A percentile compares a stretch with the other conserved stretches of the same genome.
These are phyloP conservation scores for Malacoctenus gilli DNA, from an alignment of 2,797 vertebrate genomes.

Conservation along the genomic window DNA sequence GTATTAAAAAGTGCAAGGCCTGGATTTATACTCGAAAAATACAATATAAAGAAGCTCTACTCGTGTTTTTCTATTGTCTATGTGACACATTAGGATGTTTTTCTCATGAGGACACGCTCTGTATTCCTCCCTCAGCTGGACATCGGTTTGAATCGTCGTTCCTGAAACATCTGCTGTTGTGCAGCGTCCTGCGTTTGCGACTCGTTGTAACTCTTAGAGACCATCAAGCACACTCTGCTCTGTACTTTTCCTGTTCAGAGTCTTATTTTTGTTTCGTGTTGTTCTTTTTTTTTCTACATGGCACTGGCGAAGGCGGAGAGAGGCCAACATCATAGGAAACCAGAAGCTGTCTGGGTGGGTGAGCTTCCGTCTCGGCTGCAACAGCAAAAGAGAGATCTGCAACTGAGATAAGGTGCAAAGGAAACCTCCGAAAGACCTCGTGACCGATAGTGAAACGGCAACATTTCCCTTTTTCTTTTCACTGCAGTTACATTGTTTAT, in stretches of 20 bases:
- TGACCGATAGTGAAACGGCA: not conserved
- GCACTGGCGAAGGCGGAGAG: constrained; percentile 20
- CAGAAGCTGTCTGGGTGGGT: constrained; percentile 1
- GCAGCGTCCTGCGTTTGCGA: constrained; percentile 20
- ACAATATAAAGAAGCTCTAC: constrained; percentile 21
- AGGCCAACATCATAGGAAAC: constrained; percentile 21
- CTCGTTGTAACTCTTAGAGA: constrained; percentile 18
- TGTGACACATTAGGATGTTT: constrained; percentile 35
- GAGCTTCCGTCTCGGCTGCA: constrained; percentile 7
- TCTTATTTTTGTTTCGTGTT: not conserved
- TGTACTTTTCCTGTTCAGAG: too few relatives aligned
- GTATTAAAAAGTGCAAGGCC: constrained; percentile 2
- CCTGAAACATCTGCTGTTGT: constrained; percentile 24
- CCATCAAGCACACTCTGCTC: constrained; percentile 12
- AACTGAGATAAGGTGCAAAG: constrained; percentile 9
- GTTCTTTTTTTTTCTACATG: constrained; percentile 11
- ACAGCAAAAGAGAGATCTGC: constrained; percentile 21
- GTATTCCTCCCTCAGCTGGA: constrained; percentile 18
- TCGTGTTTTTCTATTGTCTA: constrained; percentile 35
- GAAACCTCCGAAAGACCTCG: constrained; percentile 30
- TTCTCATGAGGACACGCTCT: constrained; percentile 40
- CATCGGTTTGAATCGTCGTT: constrained; percentile 35
- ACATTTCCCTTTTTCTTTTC: too few relatives aligned
- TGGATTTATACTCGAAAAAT: constrained; percentile 20
- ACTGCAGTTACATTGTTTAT: not conserved